Percentiles rank a stretch among this genome's conserved stretches.
Conservation (phyloP, 1,140 invertebrate genomes). For the Panagrolaimus sp. region DNA sequence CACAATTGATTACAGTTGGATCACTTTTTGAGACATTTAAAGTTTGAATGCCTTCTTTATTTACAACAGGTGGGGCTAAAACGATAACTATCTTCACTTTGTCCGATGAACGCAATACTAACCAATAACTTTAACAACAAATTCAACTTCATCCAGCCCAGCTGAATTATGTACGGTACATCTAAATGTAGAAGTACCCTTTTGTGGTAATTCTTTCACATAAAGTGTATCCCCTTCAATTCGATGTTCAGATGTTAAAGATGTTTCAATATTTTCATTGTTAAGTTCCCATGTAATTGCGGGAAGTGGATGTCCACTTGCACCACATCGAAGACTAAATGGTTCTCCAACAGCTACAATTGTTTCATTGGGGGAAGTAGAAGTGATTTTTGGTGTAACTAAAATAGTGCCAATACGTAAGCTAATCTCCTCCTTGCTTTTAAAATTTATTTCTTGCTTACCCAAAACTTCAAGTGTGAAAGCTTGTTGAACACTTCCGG, state of each 20-base stretch:
- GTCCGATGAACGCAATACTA: not conserved
- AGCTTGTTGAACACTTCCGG: constrained; percentile 54
- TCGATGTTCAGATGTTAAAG: constrained; percentile 14
- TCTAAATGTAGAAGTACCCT: constrained; percentile 27
- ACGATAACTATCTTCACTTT: too few relatives aligned
- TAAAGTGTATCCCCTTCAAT: constrained; percentile 30
- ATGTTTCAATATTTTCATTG: constrained; percentile 31
- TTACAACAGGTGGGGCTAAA: constrained; percentile 37
- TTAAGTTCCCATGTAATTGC: constrained; percentile 48
- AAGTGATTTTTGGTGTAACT: constrained; percentile 45
- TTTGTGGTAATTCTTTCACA: constrained; percentile 30
- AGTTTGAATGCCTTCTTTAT: constrained; percentile 27
- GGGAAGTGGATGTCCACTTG: constrained; percentile 48
- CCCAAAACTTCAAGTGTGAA: constrained; percentile 53
- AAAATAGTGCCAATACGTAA: constrained; percentile 16
- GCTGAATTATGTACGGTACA: constrained; percentile 47
- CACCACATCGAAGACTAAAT: constrained; percentile 40
- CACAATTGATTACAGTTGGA: constrained; percentile 36
- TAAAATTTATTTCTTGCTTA: constrained; percentile 25
- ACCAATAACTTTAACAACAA: constrained; percentile 28
- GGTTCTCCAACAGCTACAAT: constrained; percentile 41
- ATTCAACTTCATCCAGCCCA: constrained; percentile 40
- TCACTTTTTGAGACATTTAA: constrained; percentile 48
- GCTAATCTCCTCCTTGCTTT: not conserved
- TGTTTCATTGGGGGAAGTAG: constrained; percentile 24